Evolutionary conservation across 2,113 vertebrate genomes (phyloP).

Genomic region (Nothocercus nigrocapillus): DNA sequence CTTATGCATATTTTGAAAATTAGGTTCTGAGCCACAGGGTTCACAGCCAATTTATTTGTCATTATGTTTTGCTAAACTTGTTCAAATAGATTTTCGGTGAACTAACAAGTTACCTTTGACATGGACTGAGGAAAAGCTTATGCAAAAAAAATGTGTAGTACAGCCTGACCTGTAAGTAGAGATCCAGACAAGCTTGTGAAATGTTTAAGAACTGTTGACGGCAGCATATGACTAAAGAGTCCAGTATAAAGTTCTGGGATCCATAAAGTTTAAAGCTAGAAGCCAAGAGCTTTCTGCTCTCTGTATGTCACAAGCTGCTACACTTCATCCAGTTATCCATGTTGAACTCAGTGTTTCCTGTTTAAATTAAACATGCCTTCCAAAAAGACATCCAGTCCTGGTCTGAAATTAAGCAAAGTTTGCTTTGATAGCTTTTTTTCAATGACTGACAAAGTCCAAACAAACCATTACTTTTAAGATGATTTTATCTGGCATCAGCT

Average conservation of each 20-base stretch:
- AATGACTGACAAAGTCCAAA: conserved; percentile 56
- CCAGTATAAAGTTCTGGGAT: not conserved
- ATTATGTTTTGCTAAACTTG: conserved; percentile 2
- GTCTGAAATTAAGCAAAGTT: conserved; percentile 50
- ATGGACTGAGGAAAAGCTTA: not conserved
- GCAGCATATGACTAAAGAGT: not conserved
- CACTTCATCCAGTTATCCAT: conserved; percentile 40
- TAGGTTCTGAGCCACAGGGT: conserved; percentile 32
- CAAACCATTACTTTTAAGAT: conserved; percentile 42
- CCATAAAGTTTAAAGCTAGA: not conserved
- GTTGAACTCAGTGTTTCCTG: conserved; percentile 48
- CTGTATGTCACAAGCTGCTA: conserved; percentile 62
- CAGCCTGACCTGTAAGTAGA: accelerated
- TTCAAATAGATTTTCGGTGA: conserved; percentile 16
- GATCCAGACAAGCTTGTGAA: not conserved
- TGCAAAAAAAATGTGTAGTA: not conserved
- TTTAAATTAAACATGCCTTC: conserved; percentile 44
- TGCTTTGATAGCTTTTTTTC: conserved; percentile 14
- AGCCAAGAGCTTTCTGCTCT: conserved; percentile 24
- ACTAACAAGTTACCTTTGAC: not conserved
- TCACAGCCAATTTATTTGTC: conserved; percentile 55
- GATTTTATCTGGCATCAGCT: conserved; percentile 23
- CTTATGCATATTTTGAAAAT: conserved; percentile 53
- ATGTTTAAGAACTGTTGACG: not conserved
- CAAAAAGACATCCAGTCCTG: conserved; percentile 45